Conservation (phyloP, 2,888 invertebrate species). For the Rhamphomyia laevipes region DNA sequence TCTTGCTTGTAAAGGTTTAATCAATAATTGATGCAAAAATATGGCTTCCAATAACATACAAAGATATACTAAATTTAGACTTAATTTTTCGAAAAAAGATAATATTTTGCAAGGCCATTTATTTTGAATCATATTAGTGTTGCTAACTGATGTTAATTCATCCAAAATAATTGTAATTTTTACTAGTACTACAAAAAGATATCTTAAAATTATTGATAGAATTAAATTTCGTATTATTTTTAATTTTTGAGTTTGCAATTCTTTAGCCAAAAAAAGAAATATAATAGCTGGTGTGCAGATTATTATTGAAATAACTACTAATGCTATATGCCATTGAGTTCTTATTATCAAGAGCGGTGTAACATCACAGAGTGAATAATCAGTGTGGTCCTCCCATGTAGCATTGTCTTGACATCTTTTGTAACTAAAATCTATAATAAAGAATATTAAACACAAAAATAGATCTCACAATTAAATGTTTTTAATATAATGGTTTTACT, state of each 20-base stretch:
- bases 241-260: conserved; percentile 43
- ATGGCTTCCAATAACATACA: conserved; percentile 58
- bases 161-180: conserved; percentile 43
- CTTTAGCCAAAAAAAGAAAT: conserved; percentile 44
- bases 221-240: conserved; percentile 49
- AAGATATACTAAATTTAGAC: conserved; percentile 50
- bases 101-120: conserved; percentile 43
- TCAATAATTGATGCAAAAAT: conserved; percentile 54
- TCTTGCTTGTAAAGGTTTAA: conserved; percentile 48
- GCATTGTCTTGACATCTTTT: conserved; percentile 44
- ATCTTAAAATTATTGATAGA: conserved; percentile 45
- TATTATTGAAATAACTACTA: conserved; percentile 41
- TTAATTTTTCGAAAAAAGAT: conserved; percentile 43
- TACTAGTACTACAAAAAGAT: conserved; percentile 44
- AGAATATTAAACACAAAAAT: too few species aligned
- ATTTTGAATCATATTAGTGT: conserved; percentile 42
- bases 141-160: conserved; percentile 38
- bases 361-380: conserved; percentile 47
- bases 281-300: conserved; percentile 46
- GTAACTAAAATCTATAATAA: conserved; percentile 43
- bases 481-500: too few species aligned
- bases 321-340: conserved; percentile 43
- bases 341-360: conserved; percentile 41
- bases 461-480: too few species aligned
- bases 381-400: conserved; percentile 47